These are phyloP conservation scores for Lindbergichthys nudifrons DNA, from an alignment of 2,797 vertebrate genomes.

Conservation along the genomic window DNA sequence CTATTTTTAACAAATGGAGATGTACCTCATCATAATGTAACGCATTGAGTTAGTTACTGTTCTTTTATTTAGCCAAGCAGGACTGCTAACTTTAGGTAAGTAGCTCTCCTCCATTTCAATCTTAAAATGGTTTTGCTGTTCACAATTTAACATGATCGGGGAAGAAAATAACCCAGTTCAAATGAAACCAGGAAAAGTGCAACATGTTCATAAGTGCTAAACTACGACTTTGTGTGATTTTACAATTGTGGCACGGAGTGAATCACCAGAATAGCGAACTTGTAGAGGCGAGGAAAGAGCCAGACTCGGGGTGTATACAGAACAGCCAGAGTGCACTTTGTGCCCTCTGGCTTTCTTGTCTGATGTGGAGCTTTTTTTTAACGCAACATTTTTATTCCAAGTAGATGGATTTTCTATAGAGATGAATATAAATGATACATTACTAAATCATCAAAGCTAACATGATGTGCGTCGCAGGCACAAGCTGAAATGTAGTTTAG, in stretches of 20 bases:
- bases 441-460: background rate
- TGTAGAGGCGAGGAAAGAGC: background rate
- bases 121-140: no score
- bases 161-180: no score
- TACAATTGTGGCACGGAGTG: background rate
- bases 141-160: no score
- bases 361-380: background rate
- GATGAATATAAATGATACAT: background rate
- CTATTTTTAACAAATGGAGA: no score
- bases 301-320: background rate
- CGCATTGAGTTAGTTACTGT: no score
- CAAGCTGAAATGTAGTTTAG: background rate
- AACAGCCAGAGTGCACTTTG: background rate
- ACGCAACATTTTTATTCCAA: background rate
- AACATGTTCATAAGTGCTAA: background rate
- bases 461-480: background rate
- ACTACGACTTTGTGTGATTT: background rate
- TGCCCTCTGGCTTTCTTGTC: background rate
- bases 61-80: no score
- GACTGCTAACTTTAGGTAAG: no score
- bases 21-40: no score
- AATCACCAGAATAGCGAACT: slow-evolving; percentile 1
- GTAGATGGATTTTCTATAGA: background rate
- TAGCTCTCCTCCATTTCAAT: no score
- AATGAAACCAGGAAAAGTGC: background rate